Conservation (phyloP, 2,888 invertebrate species). For the Tetropium fuscum region DNA sequence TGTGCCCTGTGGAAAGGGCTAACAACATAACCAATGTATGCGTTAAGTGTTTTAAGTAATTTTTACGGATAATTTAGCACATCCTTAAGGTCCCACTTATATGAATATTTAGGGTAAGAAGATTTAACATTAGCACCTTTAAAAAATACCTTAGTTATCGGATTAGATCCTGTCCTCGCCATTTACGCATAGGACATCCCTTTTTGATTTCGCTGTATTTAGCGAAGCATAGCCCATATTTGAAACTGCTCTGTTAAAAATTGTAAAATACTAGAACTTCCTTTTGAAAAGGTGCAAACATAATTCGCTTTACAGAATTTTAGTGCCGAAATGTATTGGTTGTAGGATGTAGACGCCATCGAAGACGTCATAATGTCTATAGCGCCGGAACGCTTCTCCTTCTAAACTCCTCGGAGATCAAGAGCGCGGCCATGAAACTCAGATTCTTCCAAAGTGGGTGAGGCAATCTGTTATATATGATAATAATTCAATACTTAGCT, state of each 20-base stretch:
- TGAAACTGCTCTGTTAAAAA: background rate
- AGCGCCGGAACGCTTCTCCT: no score
- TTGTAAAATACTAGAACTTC: background rate
- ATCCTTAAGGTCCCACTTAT: background rate
- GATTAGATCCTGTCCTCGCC: no score
- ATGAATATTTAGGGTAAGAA: background rate
- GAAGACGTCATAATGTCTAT: no score
- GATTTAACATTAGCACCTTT: background rate
- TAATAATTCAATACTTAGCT: background rate
- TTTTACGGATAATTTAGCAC: background rate
- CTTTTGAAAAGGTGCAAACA: background rate
- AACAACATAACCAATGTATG: background rate
- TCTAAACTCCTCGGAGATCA: background rate
- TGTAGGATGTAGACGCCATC: background rate
- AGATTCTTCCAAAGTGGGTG: background rate
- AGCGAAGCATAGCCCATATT: background rate
- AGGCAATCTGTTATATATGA: background rate
- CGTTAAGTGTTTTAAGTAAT: background rate
- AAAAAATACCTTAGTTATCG: background rate
- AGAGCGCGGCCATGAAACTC: background rate
- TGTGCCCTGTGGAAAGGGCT: background rate
- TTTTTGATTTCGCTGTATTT: background rate
- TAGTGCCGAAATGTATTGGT: background rate
- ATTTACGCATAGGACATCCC: background rate
- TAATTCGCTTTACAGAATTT: background rate